Conservation (phyloP, 2,113 vertebrate genomes). For the Otus sunia region DNA sequence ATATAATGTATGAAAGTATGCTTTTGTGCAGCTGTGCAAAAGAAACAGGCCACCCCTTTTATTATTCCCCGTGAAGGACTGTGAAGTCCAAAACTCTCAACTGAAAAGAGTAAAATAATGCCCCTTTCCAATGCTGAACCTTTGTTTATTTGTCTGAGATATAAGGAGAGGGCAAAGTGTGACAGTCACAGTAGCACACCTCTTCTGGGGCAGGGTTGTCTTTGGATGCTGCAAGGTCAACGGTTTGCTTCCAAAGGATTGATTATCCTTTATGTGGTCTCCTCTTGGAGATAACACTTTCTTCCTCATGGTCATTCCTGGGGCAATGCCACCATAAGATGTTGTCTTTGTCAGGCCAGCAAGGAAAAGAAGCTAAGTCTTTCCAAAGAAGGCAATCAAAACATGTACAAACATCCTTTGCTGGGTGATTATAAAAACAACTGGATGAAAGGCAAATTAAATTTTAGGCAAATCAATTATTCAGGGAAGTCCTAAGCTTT, state of each 20-base stretch:
- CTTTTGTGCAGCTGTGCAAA: accelerated
- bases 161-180: not conserved
- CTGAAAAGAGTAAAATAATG: not conserved
- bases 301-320: not conserved
- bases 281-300: not conserved
- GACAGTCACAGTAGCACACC: not conserved
- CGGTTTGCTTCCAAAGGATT: not conserved
- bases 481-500: not conserved
- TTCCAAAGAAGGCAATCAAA: not conserved
- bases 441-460: not conserved
- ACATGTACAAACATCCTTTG: not conserved
- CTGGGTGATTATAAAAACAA: not conserved
- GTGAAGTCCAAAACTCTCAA: not conserved
- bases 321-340: not conserved
- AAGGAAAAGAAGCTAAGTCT: not conserved
- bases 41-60: not conserved
- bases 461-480: not conserved
- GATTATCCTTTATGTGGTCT: not conserved
- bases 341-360: not conserved
- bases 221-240: not conserved
- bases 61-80: not conserved
- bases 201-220: not conserved
- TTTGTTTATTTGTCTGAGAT: not conserved
- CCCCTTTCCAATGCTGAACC: not conserved
- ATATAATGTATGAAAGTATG: not conserved